Evolutionary conservation across 2,888 invertebrate species (phyloP).

Genomic region (Pycnomerus fuliginosus): DNA sequence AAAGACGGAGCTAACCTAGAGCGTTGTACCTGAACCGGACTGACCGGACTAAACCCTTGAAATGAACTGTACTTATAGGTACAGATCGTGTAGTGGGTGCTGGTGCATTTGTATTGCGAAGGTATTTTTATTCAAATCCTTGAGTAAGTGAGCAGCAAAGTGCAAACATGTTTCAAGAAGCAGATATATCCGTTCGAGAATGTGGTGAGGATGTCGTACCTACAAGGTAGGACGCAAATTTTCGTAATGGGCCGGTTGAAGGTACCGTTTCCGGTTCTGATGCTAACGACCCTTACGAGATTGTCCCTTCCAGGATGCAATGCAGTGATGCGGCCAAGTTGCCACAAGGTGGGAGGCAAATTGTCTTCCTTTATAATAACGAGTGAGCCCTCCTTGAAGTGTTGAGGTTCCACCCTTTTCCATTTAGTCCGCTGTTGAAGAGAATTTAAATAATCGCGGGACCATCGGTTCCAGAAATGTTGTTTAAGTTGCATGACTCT

Average conservation of each 20-base stretch:
- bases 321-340: neutral
- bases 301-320: neutral
- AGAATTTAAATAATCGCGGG: neutral
- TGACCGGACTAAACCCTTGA: no score
- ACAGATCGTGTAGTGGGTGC: no score
- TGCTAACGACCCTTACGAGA: neutral
- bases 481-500: neutral
- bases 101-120: no score
- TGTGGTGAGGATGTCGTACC: no score
- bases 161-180: no score
- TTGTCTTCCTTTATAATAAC: conserved; percentile 3
- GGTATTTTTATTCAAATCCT: no score
- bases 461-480: conserved; percentile 3
- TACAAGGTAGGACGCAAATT: conserved; percentile 2
- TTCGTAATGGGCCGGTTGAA: neutral
- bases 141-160: no score
- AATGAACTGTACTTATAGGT: no score
- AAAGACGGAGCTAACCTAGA: no score
- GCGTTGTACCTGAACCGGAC: no score
- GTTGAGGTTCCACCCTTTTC: neutral
- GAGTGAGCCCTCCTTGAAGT: neutral
- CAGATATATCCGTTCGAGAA: no score
- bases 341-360: conserved; percentile 1
- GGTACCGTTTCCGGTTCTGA: neutral
- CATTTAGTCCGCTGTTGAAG: conserved; percentile 4